phyloP scores from a whole-genome alignment of 2,113 vertebrate species.

The Tachycineta bicolor region DNA sequence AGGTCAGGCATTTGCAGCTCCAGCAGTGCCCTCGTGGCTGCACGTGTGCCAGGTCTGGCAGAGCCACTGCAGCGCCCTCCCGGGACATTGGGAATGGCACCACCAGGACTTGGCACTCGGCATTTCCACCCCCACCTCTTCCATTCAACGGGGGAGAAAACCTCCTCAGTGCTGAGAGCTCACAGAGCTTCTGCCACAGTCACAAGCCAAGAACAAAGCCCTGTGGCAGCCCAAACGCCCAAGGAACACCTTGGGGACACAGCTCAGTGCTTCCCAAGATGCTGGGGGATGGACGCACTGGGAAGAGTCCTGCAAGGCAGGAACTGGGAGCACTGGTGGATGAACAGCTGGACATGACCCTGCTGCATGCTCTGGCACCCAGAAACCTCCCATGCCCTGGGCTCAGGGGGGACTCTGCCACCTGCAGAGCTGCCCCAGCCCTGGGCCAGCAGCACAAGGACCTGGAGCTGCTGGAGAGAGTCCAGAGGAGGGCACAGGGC shows the following conservation, averaged over 20 bases:
- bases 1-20: neutral
- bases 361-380: neutral
- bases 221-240: neutral
- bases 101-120: neutral
- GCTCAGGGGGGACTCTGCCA: neutral
- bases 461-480: neutral
- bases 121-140: neutral
- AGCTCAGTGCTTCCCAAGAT: too few relatives aligned
- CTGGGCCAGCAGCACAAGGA: neutral
- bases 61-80: neutral
- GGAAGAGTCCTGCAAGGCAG: neutral
- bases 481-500: neutral
- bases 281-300: neutral
- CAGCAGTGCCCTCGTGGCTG: fast-evolving
- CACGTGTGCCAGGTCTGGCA: fast-evolving
- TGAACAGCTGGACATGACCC: neutral
- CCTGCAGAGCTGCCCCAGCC: neutral
- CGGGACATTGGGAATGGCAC: neutral
- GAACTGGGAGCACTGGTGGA: neutral
- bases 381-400: neutral
- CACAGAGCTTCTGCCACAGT: neutral
- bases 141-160: neutral
- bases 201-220: neutral
- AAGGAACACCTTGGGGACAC: neutral
- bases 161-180: neutral